Percentiles rank a stretch among this genome's conserved stretches.
These are phyloP conservation scores for Calvadosia cruxmelitensis DNA, from an alignment of 30 jellyfish, hydroid and myxozoan genomes.

Conservation along the genomic window DNA sequence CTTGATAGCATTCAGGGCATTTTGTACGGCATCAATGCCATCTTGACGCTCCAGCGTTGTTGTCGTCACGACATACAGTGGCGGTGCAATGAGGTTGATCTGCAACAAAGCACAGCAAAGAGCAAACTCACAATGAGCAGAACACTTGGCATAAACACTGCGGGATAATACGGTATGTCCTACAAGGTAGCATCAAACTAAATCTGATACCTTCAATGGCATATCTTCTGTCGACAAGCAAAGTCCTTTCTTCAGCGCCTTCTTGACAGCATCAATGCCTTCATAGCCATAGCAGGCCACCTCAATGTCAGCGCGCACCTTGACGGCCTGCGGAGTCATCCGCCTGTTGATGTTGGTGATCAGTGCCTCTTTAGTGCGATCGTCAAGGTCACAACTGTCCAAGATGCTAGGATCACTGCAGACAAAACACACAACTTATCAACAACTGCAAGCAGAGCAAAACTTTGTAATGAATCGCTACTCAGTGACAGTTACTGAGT, in stretches of 20 bases:
- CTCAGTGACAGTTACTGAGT: no score
- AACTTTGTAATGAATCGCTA: no score
- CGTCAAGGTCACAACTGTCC: conserved; percentile 78
- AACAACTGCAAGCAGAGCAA: neutral
- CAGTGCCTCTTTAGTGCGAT: conserved; percentile 51
- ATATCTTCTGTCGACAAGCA: conserved; percentile 67
- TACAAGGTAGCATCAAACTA: neutral
- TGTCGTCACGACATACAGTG: conserved; percentile 81
- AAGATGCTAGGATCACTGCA: conserved; percentile 83
- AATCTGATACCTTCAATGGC: conserved; percentile 79
- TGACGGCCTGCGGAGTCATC: conserved; percentile 90
- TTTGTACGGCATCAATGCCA: conserved; percentile 68
- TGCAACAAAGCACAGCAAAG: conserved; percentile 6
- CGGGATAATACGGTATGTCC: no score
- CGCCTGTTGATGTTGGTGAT: conserved; percentile 74
- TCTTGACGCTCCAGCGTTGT: conserved; percentile 81
- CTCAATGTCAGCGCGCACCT: conserved; percentile 86
- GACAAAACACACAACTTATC: neutral
- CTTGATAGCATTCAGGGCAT: conserved; percentile 68
- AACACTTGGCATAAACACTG: neutral
- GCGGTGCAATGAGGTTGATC: conserved; percentile 97
- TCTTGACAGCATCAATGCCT: conserved; percentile 98
- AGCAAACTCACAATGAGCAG: neutral
- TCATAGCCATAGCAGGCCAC: conserved; percentile 94
- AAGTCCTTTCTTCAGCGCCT: conserved; percentile 75